Base-by-base conservation (phyloP, 2,797 vertebrate species). In the Esox lucius region DNA sequence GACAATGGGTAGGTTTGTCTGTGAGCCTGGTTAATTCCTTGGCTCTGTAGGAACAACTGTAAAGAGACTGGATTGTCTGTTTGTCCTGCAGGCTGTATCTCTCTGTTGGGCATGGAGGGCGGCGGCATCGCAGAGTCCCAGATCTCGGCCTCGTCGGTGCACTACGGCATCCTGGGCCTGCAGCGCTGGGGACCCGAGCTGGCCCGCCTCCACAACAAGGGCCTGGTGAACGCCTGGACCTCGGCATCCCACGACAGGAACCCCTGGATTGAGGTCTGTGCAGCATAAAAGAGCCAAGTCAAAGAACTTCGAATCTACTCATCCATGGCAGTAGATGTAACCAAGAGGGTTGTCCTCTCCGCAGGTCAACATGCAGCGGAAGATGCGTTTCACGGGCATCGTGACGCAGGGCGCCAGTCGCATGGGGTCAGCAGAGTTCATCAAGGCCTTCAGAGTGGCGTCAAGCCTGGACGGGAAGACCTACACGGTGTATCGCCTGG, bases 191-290 rank as follows among this genome's bases (percentile, higher is more conserved):
- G 93, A 0, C 94, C 96, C 0, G 96, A 98, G 85, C 92, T 98
- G 0, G 94, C 95, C 9, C 96, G 98, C 31, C 96, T 99, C 77
- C 91, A 97, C 91, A 94, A 93, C 88, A 95, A 94, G 0, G 98
- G 97, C 33, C 92, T 99, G 0, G 97, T 98, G 64, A 99, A 99
- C 0, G 98, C 98, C n/a, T 99, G 98, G 98, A 98, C 95, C 1
- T 88, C 97, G 15, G 96, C 96, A 19, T 89, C 94, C 73, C 95
- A 98, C 0, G 98, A 99, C 91, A 93, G 84, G 85, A 96, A 85
- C 74, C 96, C 98, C 3, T 99, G 97, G 98, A 96, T 99, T 67
- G 91, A 98, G 96, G 98, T 98, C 71, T 79, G 79, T 17, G 28
- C 62, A 33, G 28, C 15, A 49, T 16, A 5, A 39, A 39, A 39